These are phyloP conservation scores for Echinarachnius parma DNA, from an alignment of 53 echinoderm and acorn worm species.

Conservation along the genomic window DNA sequence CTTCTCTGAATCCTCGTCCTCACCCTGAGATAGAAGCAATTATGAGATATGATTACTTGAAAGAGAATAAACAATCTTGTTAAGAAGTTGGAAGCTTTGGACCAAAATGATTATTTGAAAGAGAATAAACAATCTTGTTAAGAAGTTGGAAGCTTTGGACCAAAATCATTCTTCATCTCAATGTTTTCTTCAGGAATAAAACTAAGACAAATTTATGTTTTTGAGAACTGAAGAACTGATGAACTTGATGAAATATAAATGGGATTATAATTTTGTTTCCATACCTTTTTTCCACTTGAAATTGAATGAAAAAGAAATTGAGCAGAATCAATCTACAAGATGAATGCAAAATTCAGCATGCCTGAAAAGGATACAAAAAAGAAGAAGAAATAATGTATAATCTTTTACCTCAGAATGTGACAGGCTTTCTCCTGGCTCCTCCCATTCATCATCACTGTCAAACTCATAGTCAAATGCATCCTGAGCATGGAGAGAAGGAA, in stretches of 20 bases:
- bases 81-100: not conserved
- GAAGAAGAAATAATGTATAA: not conserved
- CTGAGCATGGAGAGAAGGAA: conserved; percentile 24
- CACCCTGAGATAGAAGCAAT: conserved; percentile 54
- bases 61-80: not conserved
- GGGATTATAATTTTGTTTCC: too few relatives aligned
- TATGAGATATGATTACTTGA: not conserved
- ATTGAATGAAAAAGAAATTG: too few relatives aligned
- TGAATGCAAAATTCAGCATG: too few relatives aligned
- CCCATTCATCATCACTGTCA: conserved; percentile 99
- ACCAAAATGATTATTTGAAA: not conserved
- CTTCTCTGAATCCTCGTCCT: conserved; percentile 63
- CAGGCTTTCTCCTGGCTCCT: conserved; percentile 93
- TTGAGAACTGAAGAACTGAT: too few relatives aligned
- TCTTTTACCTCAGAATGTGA: conserved; percentile 88
- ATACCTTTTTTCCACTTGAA: too few relatives aligned
- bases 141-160: not conserved
- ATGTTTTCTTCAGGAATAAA: too few relatives aligned
- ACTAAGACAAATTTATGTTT: too few relatives aligned
- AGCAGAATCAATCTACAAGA: too few relatives aligned
- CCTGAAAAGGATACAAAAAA: not conserved
- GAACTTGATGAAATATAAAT: too few relatives aligned
- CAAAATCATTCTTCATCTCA: too few relatives aligned
- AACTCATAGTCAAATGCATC: conserved; percentile 86
- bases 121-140: not conserved